Base-by-base conservation (phyloP, 2,113 vertebrate species). In the Marcusenius ussheri region DNA sequence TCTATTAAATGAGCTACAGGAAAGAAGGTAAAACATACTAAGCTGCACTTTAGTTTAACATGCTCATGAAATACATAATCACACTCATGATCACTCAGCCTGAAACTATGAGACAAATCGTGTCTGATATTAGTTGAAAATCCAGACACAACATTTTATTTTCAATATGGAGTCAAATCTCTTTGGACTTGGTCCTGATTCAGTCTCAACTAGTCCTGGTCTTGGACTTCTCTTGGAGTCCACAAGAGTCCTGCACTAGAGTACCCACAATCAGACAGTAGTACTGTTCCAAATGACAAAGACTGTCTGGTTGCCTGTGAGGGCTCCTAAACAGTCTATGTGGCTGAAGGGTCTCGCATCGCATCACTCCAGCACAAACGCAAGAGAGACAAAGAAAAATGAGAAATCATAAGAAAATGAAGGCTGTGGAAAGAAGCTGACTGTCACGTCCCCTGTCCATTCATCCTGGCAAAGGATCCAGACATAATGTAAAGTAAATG, bases 401-500 rank as follows among this genome's bases (percentile, higher is more conserved):
- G n/a, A 27, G 31, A 5, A 31, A 62, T 42, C 13, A 39, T 88
- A 84, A 90, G 45, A 84, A 93, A 91, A 90, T 93, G 90, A 90
- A 51, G 91, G 92, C 90, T 91, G 90, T 90, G 91, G 90, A 93
- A 93, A 88, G 56, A 84, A 91, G 11, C 92, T 91, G 91, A 93
- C 7, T 15, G 17, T 87, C n/a, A 24, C 13, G 3, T 74, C 7
- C 53, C 58, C 49, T 91, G 91, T 92, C 90, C 89, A 90, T 89
- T 35, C 91, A 92, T 51, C 90, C 92, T 92, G 92, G 91, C 91
- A 93, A 92, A 91, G 90, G 85, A 93, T 91, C 91, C 91, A 92
- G 88, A 90, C 88, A 91, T 95, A 95, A 96, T 95, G 95, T 94
- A 95, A 95, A 96, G 94, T 93, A 94, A 95, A 95, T 94, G 93